Evolutionary conservation across 1,140 invertebrate species (phyloP).

Genomic region (Ceratoteleas bidentatus): DNA sequence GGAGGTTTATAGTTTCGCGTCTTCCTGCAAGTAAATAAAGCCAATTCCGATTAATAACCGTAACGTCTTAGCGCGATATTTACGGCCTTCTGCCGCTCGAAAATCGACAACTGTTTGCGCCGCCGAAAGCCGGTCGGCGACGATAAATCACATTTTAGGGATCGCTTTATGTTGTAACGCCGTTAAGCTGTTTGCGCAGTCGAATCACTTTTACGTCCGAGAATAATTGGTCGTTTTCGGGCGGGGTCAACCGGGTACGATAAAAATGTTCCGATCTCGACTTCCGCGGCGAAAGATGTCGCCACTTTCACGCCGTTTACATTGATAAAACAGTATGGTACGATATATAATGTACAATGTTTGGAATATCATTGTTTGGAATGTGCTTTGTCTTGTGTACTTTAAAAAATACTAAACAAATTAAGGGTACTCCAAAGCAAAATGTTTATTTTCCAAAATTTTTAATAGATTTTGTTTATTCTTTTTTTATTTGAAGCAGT

Average conservation of each 20-base stretch:
- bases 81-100: conserved; percentile 22
- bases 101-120: conserved; percentile 37
- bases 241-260: not conserved
- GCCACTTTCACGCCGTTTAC: not conserved
- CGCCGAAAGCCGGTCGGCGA: conserved; percentile 4
- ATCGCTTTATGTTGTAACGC: conserved; percentile 20
- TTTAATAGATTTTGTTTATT: too few species aligned
- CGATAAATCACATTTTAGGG: conserved; percentile 37
- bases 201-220: conserved; percentile 8
- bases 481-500: too few species aligned
- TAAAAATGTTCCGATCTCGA: too few species aligned
- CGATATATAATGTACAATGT: too few species aligned
- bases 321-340: too few species aligned
- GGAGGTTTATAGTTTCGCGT: not conserved
- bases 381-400: too few species aligned
- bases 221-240: conserved; percentile 22
- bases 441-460: too few species aligned
- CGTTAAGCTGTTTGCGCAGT: conserved; percentile 26
- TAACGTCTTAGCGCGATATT: conserved; percentile 24
- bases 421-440: too few species aligned
- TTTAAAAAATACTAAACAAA: too few species aligned
- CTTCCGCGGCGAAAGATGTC: not conserved
- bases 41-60: conserved; percentile 28
- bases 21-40: conserved; percentile 8
- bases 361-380: too few species aligned